Evolutionary conservation across 2,888 invertebrate species (phyloP), one percentile per base, ranked within the genome.

Genomic region (Ectemnius lituratus): DNA sequence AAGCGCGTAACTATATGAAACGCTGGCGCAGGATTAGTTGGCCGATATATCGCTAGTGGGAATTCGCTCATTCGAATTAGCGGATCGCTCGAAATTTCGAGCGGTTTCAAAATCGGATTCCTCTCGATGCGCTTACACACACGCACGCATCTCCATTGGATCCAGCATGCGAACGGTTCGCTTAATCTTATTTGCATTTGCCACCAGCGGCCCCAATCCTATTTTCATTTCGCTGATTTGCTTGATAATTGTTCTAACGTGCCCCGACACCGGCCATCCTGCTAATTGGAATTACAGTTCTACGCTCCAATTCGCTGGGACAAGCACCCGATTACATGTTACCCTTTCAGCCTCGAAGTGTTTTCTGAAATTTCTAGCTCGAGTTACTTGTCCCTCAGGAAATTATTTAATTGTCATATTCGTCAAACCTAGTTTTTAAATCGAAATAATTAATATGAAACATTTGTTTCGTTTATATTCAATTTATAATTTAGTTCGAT

Each of bases 21-120:
- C 37, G 73, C 37, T 56, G 79, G 67, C 27, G 70, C 37, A 56
- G 79, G 76, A 79, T 79, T 79, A 79, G 76, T 79, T 76, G 76
- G 14, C 63, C 73, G 73, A 79, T 79, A 79, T 79, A 79, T 76
- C 79, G 37, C 8, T 8, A 67, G 72, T 52, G 70, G 73, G 56
- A 64, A 64, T 76, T 73, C 52, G 16, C 52, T 52, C 14, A 14
- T 11, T 52, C 52, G 52, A 14, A 66, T 52, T 60, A 57, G 67
- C 52, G 52, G 45, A 45, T 8, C 8, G n/a, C 18, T 52, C 52
- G 37, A 37, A 37, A 37, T 37, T 37, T 37, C 37, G 37, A 37
- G 37, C 37, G 37, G 37, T 11, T 11, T 37, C 37, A 11, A 37
- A 37, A 37, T 37, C 37, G 52, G 16, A 14, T 52, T 52, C n/a